A percentile compares a stretch with the other conserved stretches of the same genome.
Evolutionary conservation across 64 coral and sea anemone genomes (phyloP).

Genomic region (Acropora yongei): DNA sequence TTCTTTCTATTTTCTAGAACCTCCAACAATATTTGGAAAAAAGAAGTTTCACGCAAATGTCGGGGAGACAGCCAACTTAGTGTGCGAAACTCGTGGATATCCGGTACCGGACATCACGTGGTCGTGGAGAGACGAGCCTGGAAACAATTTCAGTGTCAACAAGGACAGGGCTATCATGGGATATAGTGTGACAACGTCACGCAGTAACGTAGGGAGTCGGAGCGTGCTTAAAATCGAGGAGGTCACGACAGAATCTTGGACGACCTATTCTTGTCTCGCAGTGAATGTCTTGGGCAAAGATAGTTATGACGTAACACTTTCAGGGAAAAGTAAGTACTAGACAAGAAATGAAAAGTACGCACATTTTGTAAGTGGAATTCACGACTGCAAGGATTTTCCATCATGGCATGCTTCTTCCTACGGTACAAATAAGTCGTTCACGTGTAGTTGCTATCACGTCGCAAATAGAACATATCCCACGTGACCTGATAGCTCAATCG

Average conservation of each 20-base stretch:
- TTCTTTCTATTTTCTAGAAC: conserved; percentile 61
- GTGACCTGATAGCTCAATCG: too few relatives aligned
- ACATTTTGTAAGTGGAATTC: too few relatives aligned
- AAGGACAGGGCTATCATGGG: conserved; percentile 60
- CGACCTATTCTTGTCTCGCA: conserved; percentile 51
- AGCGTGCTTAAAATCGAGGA: conserved; percentile 61
- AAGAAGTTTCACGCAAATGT: conserved; percentile 81
- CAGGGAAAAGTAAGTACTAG: conserved; percentile 74
- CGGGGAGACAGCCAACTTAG: conserved; percentile 54
- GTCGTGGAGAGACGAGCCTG: conserved; percentile 51
- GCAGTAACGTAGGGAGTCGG: conserved; percentile 36
- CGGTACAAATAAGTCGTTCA: too few relatives aligned
- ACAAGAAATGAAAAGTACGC: too few relatives aligned
- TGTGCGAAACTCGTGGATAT: conserved; percentile 70
- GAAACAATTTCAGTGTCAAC: conserved; percentile 45
- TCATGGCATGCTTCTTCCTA: too few relatives aligned
- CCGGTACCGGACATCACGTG: conserved; percentile 68
- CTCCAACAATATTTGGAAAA: conserved; percentile 67
- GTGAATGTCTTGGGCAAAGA: conserved; percentile 36
- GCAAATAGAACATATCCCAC: too few relatives aligned
- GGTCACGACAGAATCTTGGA: conserved; percentile 67
- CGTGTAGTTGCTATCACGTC: too few relatives aligned
- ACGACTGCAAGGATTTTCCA: too few relatives aligned
- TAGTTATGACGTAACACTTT: conserved; percentile 17
- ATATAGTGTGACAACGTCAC: conserved; percentile 48